Evolutionary conservation across 2,113 vertebrate species (phyloP).

Genomic region (Apodemus speciosus): DNA sequence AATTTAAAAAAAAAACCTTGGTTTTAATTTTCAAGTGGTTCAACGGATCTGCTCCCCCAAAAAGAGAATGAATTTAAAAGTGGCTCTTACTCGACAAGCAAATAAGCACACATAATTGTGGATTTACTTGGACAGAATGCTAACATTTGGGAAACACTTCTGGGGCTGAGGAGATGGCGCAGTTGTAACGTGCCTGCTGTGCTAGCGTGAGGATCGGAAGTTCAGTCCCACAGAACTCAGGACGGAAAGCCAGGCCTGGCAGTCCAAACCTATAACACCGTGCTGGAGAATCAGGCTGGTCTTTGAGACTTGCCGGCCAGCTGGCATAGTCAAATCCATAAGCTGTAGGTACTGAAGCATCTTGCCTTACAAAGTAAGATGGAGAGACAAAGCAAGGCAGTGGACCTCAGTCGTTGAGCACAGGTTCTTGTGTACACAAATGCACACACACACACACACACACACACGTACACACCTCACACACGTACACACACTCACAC

Average conservation of each 20-base stretch:
- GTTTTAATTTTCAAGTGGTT: constrained; percentile 47
- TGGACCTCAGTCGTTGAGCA: not conserved
- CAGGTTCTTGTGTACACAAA: not conserved
- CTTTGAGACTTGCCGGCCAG: not conserved
- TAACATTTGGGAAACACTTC: constrained; percentile 45
- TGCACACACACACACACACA: not conserved
- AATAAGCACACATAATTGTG: not conserved
- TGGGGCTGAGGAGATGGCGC: not conserved
- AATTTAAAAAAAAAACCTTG: not conserved
- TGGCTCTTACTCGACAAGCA: not conserved
- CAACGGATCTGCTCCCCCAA: not conserved
- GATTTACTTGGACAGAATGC: constrained; percentile 19
- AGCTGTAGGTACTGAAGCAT: not conserved
- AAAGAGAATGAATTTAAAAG: constrained; percentile 38
- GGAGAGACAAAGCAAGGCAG: not conserved
- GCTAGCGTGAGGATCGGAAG: not conserved
- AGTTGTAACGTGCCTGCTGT: not conserved
- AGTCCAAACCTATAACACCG: too few species aligned
- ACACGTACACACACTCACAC: not conserved
- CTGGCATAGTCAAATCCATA: too few species aligned
- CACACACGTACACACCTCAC: not conserved
- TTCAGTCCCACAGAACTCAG: not conserved
- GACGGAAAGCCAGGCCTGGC: not conserved
- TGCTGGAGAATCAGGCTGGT: not conserved
- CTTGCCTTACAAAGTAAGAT: not conserved